phyloP scores from a whole-genome alignment of 2,113 vertebrate species.

The Numida meleagris region DNA sequence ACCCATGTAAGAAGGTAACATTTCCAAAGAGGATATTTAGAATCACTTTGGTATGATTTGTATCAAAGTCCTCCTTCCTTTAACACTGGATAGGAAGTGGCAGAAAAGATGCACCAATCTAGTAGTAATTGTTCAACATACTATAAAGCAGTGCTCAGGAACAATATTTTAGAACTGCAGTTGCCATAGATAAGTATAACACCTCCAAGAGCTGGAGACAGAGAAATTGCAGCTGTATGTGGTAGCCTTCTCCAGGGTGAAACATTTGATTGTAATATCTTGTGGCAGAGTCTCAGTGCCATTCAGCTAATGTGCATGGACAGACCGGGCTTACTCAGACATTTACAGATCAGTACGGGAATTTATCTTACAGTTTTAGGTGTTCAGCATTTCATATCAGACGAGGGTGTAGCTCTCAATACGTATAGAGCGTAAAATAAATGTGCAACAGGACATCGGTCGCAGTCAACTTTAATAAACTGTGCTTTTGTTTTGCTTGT shows the following conservation, averaged over 20 bases:
- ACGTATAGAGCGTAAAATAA: not conserved
- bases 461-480: conserved; percentile 7
- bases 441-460: not conserved
- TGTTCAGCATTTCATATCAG: not conserved
- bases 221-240: not conserved
- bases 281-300: not conserved
- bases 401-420: not conserved
- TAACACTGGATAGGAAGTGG: not conserved
- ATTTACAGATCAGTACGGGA: not conserved
- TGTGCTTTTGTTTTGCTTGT: conserved; percentile 47
- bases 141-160: not conserved
- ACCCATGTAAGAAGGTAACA: not conserved
- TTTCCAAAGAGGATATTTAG: not conserved
- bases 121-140: not conserved
- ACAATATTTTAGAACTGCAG: not conserved
- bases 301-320: not conserved
- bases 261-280: not conserved
- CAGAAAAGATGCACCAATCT: not conserved
- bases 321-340: not conserved
- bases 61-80: not conserved
- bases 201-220: not conserved
- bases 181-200: not conserved
- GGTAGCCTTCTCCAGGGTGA: not conserved
- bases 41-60: not conserved
- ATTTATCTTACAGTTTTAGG: not conserved